phyloP scores from a whole-genome alignment of 2,113 vertebrate genomes.

The Hassar affinis region DNA sequence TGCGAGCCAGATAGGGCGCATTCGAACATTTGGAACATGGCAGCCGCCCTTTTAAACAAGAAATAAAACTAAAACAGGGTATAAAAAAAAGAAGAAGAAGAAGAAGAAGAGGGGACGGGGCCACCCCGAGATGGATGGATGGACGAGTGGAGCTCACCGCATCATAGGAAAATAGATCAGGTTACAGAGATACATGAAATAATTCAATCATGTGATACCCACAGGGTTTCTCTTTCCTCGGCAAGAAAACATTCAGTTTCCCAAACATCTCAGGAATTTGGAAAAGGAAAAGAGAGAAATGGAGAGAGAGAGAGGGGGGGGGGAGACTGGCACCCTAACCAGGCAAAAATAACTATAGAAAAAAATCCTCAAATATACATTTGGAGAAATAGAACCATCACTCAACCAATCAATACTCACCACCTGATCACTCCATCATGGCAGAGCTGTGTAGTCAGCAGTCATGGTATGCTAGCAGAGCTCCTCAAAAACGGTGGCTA shows the following conservation, averaged over 20 bases:
- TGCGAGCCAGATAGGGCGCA: slow-evolving; percentile 66
- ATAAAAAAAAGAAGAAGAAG: too few relatives aligned
- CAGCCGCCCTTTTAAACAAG: slow-evolving; percentile 62
- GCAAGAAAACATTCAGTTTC: slow-evolving; percentile 39
- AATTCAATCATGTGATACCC: slow-evolving; percentile 48
- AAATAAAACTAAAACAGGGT: background rate
- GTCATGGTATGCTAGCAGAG: background rate
- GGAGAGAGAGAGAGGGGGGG: background rate
- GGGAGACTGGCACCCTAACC: too few relatives aligned
- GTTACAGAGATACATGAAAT: slow-evolving; percentile 56
- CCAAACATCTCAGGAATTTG: slow-evolving; percentile 63
- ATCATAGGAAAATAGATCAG: slow-evolving; percentile 63
- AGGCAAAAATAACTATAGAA: too few relatives aligned
- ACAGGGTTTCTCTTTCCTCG: slow-evolving; percentile 19
- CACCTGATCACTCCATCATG: too few relatives aligned
- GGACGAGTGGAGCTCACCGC: slow-evolving; percentile 53
- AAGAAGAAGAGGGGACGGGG: background rate
- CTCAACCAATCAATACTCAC: too few relatives aligned
- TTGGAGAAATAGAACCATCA: too few relatives aligned
- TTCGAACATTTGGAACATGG: slow-evolving; percentile 64
- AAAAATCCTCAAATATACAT: too few relatives aligned
- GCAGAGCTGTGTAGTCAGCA: background rate
- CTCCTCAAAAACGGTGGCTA: background rate
- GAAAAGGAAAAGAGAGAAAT: slow-evolving; percentile 15
- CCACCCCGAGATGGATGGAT: slow-evolving; percentile 72